phyloP scores from a whole-genome alignment of 2,113 vertebrate species.

The Willisornis vidua region DNA sequence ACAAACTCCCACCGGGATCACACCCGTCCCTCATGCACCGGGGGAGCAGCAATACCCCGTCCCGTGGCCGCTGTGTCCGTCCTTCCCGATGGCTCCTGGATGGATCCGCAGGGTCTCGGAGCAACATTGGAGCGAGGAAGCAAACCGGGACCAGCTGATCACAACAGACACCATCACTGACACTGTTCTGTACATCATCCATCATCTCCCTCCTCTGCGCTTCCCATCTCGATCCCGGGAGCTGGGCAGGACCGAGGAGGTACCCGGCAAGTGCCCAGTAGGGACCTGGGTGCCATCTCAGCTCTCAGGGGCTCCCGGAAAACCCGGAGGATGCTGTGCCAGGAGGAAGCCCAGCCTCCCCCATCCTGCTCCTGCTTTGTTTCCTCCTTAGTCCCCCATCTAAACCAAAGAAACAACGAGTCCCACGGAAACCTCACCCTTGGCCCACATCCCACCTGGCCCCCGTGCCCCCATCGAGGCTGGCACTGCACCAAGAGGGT shows the following conservation, averaged over 20 bases:
- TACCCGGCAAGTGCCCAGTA: accelerated
- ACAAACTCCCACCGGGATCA: not conserved
- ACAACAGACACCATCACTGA: accelerated
- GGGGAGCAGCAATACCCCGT: not conserved
- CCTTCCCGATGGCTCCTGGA: not conserved
- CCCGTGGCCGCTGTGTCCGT: accelerated
- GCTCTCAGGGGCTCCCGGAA: not conserved
- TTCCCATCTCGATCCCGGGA: not conserved
- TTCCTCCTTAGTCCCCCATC: not conserved
- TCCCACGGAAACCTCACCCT: not conserved
- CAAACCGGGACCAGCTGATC: accelerated
- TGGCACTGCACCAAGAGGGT: not conserved
- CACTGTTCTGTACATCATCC: not conserved
- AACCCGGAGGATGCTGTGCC: not conserved
- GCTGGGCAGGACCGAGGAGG: not conserved
- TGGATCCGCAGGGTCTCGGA: not conserved
- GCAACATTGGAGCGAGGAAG: not conserved
- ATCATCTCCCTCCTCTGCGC: not conserved
- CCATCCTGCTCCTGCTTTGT: not conserved
- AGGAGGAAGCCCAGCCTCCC: not conserved
- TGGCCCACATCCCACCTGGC: not conserved
- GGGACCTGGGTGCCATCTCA: accelerated
- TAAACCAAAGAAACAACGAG: slow-evolving; percentile 44
- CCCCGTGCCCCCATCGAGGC: accelerated
- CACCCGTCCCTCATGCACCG: accelerated